phyloP scores from a whole-genome alignment of 2,113 vertebrate genomes.

The Phalacrocorax pelagicus region DNA sequence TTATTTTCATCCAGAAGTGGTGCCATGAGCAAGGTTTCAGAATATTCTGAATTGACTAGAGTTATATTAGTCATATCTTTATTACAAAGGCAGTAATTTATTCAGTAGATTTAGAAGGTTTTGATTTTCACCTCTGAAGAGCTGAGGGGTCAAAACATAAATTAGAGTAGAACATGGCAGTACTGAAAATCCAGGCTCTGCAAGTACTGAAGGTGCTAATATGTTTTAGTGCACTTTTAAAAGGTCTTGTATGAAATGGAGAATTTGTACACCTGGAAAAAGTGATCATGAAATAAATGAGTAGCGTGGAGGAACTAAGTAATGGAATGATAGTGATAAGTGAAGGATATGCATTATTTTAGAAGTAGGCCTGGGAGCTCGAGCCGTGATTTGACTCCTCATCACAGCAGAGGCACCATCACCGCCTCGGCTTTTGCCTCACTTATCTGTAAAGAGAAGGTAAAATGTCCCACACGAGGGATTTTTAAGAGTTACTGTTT shows the following conservation, averaged over 20 bases:
- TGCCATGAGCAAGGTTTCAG: conserved; percentile 4
- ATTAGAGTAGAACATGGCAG: not conserved
- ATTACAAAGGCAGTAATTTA: conserved; percentile 4
- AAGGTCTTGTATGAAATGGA: not conserved
- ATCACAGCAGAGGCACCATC: not conserved
- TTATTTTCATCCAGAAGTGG: not conserved
- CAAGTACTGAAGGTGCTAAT: not conserved
- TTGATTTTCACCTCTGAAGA: conserved; percentile 17
- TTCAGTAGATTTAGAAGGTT: not conserved
- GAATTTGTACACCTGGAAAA: not conserved
- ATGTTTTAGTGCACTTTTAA: not conserved
- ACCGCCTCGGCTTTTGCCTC: not conserved
- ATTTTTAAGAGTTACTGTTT: not conserved
- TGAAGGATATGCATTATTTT: not conserved
- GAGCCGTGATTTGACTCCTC: not conserved
- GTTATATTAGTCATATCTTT: conserved; percentile 26
- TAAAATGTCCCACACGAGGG: not conserved
- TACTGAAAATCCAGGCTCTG: not conserved
- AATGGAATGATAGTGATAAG: not conserved
- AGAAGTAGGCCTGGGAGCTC: not conserved
- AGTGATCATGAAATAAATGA: not conserved
- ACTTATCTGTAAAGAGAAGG: not conserved
- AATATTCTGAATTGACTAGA: not conserved
- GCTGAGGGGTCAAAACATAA: conserved; percentile 18
- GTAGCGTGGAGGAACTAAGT: not conserved